Conservation (phyloP, 2,113 vertebrate species). For the Bos indicus region DNA sequence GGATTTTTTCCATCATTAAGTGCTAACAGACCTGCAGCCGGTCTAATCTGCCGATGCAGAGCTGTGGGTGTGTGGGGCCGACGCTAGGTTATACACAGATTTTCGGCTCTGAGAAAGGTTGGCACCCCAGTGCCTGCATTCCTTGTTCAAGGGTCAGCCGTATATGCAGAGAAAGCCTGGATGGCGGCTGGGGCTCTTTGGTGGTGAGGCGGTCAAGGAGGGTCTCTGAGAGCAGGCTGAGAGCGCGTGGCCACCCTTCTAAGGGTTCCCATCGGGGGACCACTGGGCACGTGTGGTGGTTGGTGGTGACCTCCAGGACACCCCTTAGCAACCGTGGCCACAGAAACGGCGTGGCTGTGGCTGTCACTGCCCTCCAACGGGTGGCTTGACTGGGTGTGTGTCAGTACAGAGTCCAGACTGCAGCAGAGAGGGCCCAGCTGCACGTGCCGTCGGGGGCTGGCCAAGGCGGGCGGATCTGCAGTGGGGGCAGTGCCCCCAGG, state of each 20-base stretch:
- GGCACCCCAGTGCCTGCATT: not conserved
- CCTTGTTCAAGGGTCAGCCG: not conserved
- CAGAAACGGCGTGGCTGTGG: not conserved
- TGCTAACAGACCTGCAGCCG: not conserved
- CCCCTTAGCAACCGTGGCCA: not conserved
- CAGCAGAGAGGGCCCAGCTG: not conserved
- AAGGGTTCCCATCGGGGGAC: not conserved
- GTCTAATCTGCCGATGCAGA: not conserved
- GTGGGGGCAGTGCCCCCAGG: not conserved
- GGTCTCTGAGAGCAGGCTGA: too few species aligned
- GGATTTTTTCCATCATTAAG: not conserved
- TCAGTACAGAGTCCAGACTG: too few species aligned
- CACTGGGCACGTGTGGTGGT: not conserved
- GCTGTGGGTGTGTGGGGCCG: not conserved
- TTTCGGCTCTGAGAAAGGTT: not conserved
- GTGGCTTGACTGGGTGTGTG: not conserved
- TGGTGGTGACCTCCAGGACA: rapidly evolving
- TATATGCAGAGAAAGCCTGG: not conserved
- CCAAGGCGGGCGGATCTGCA: rapidly evolving
- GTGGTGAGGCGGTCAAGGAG: not conserved
- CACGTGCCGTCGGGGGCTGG: rapidly evolving
- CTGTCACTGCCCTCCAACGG: rapidly evolving
- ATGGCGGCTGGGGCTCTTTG: not conserved
- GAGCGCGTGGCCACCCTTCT: not conserved
- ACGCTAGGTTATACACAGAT: rapidly evolving